These are phyloP conservation scores for Marronus borbonicus DNA, from an alignment of 2,888 invertebrate genomes.

Conservation along the genomic window DNA sequence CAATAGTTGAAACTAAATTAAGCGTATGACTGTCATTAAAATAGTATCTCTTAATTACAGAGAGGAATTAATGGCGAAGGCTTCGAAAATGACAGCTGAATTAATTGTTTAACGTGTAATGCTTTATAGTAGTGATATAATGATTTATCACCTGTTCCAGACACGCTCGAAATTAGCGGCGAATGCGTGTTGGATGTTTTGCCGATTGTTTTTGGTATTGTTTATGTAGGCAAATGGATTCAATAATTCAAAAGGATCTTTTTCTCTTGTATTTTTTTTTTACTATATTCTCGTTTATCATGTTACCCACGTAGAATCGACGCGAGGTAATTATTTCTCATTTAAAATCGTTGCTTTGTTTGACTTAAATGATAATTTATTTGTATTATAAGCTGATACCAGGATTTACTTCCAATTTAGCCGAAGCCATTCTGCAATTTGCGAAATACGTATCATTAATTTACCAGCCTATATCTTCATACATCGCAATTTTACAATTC, in stretches of 20 bases:
- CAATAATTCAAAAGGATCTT: slow-evolving; percentile 23
- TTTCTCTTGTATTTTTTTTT: too few relatives aligned
- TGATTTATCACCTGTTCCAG: slow-evolving; percentile 8
- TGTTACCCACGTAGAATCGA: neutral
- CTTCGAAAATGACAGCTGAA: slow-evolving; percentile 36
- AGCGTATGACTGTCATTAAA: slow-evolving; percentile 34
- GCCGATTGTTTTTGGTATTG: slow-evolving; percentile 15
- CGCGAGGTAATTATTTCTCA: neutral
- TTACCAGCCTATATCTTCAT: too few relatives aligned
- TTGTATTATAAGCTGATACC: too few relatives aligned
- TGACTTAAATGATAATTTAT: too few relatives aligned
- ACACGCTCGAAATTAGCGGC: neutral
- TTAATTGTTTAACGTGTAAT: slow-evolving; percentile 38
- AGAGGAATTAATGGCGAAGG: slow-evolving; percentile 34
- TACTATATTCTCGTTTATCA: neutral
- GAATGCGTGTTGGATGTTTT: slow-evolving; percentile 19
- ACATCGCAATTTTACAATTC: too few relatives aligned
- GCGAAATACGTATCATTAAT: too few relatives aligned
- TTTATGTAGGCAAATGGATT: slow-evolving; percentile 19
- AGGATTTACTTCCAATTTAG: too few relatives aligned
- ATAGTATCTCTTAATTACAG: slow-evolving; percentile 36
- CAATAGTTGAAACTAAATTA: slow-evolving; percentile 17
- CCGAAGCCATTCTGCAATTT: too few relatives aligned
- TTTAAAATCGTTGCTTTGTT: too few relatives aligned
- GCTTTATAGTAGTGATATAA: slow-evolving; percentile 31